Conservation (phyloP, 2,113 vertebrate species). For the Triplophysa dalaica region DNA sequence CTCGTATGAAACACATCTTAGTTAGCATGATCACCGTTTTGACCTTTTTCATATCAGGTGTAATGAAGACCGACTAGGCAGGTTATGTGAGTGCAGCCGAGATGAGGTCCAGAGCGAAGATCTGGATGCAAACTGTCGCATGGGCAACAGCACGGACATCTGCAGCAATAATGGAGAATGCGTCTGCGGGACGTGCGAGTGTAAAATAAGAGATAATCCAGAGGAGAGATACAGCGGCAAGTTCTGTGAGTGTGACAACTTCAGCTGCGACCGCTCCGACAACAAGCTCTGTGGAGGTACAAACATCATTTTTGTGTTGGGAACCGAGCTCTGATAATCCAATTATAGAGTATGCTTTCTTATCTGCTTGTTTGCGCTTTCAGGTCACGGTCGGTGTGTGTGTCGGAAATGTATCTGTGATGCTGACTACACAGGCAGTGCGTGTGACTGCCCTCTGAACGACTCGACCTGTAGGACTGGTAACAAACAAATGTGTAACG, state of each 20-base stretch:
- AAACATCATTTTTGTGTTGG: slow-evolving; percentile 9
- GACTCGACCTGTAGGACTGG: slow-evolving; percentile 78
- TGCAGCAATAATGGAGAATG: slow-evolving; percentile 97
- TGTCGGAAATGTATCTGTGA: slow-evolving; percentile 90
- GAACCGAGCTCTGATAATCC: too few relatives aligned
- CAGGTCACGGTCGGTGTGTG: slow-evolving; percentile 91
- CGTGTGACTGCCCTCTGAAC: slow-evolving; percentile 90
- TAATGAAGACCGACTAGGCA: slow-evolving; percentile 90
- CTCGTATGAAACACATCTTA: too few relatives aligned
- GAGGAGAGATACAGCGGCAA: slow-evolving; percentile 91
- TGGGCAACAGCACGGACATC: slow-evolving; percentile 91
- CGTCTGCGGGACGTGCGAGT: slow-evolving; percentile 94
- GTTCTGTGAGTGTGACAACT: slow-evolving; percentile 97
- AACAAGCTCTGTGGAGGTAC: slow-evolving; percentile 95
- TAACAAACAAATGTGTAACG: slow-evolving; percentile 92
- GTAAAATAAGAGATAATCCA: slow-evolving; percentile 89
- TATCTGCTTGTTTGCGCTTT: not conserved
- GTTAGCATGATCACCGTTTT: not conserved
- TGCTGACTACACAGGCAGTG: slow-evolving; percentile 91
- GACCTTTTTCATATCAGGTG: slow-evolving; percentile 72
- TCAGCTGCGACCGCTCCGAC: slow-evolving; percentile 94
- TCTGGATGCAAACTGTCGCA: slow-evolving; percentile 92
- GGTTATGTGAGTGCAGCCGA: slow-evolving; percentile 90
- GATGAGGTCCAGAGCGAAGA: slow-evolving; percentile 94
- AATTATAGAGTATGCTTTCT: not conserved